phyloP scores from a whole-genome alignment of 2,888 invertebrate species.

The Tuberolachnus salignus region DNA sequence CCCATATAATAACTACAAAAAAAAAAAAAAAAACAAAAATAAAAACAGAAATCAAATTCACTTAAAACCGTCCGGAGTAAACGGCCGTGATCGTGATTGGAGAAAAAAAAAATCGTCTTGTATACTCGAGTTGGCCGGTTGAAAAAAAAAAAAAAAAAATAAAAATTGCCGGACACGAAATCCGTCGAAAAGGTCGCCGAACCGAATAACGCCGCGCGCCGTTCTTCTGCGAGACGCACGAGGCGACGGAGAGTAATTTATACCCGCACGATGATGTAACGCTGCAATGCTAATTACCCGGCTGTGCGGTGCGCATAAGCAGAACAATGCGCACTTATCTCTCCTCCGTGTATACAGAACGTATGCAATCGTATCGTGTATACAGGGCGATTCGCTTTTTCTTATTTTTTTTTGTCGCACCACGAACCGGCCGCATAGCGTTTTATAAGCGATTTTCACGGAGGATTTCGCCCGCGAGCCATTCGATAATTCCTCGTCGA shows the following conservation, averaged over 20 bases:
- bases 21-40: too few species aligned
- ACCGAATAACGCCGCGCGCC: constrained; percentile 7
- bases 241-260: constrained; percentile 22
- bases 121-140: background rate
- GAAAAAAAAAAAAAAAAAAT: background rate
- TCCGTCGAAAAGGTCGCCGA: constrained; percentile 48
- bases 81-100: background rate
- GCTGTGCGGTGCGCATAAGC: constrained; percentile 13
- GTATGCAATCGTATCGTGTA: background rate
- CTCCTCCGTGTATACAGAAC: constrained; percentile 1
- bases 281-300: constrained; percentile 52
- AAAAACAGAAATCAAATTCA: too few species aligned
- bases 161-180: constrained; percentile 40
- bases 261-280: constrained; percentile 51
- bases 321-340: constrained; percentile 46
- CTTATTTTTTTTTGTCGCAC: too few species aligned
- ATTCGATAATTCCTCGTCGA: too few species aligned
- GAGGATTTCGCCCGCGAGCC: too few species aligned
- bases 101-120: background rate
- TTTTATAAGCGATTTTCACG: too few species aligned
- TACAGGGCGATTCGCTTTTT: too few species aligned
- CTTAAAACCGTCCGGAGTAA: background rate
- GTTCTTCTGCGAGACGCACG: constrained; percentile 13
- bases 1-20: too few species aligned
- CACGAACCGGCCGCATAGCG: too few species aligned